Conservation (phyloP, 1,140 invertebrate genomes). For the Odontomachus brunneus region DNA sequence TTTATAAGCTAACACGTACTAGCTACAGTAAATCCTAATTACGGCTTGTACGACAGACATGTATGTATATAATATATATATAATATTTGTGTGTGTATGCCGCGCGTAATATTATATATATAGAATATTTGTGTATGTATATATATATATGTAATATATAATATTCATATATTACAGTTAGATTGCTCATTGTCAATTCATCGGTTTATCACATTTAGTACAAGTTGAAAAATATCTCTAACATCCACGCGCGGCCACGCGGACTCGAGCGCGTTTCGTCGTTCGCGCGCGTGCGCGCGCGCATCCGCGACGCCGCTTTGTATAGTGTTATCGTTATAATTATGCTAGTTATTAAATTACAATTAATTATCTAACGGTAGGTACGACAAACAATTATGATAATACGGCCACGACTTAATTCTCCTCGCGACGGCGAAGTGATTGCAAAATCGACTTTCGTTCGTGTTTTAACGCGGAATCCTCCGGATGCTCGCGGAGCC, state of each 20-base stretch:
- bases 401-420: constrained; percentile 77
- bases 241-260: constrained; percentile 78
- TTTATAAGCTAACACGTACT: constrained; percentile 80
- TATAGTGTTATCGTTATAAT: constrained; percentile 54
- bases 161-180: constrained; percentile 79
- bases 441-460: constrained; percentile 80
- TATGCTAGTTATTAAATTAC: constrained; percentile 70
- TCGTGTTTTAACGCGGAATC: constrained; percentile 55
- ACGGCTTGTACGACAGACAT: constrained; percentile 83
- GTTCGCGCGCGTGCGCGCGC: constrained; percentile 30
- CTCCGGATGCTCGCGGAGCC: constrained; percentile 19
- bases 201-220: constrained; percentile 85
- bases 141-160: constrained; percentile 43
- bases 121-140: not conserved
- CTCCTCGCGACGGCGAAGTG: constrained; percentile 70
- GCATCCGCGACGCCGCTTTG: constrained; percentile 35
- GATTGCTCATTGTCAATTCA: constrained; percentile 86
- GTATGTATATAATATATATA: constrained; percentile 75
- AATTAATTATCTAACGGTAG: constrained; percentile 79
- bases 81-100: constrained; percentile 51
- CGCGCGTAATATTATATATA: too few relatives aligned
- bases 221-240: constrained; percentile 86
- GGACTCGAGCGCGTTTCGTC: not conserved
- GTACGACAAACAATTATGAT: constrained; percentile 82
- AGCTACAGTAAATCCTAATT: constrained; percentile 79